Conservation (phyloP, 1,140 invertebrate genomes). For the Hyposmocoma kahamanoa region DNA sequence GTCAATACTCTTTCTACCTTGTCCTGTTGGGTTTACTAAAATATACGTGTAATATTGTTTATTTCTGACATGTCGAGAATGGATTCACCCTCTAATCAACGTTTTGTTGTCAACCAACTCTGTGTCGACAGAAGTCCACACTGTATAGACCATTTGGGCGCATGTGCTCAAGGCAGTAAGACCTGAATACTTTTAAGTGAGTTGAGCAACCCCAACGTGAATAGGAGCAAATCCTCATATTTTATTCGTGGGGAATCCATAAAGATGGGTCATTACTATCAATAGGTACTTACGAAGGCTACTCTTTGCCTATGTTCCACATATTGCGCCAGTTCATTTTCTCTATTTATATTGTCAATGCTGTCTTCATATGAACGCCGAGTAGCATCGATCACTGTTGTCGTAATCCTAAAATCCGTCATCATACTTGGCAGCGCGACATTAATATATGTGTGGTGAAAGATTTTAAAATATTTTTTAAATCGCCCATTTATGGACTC, state of each 20-base stretch:
- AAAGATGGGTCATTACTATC: not conserved
- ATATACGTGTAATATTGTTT: slow-evolving; percentile 1
- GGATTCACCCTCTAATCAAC: not conserved
- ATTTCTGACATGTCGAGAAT: not conserved
- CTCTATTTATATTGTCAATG: not conserved
- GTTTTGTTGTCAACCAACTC: not conserved
- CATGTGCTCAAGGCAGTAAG: not conserved
- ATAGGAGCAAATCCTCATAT: not conserved
- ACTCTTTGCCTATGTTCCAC: not conserved
- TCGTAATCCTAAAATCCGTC: not conserved
- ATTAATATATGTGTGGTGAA: not conserved
- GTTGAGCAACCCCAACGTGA: not conserved
- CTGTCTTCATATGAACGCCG: not conserved
- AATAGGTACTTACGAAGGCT: not conserved
- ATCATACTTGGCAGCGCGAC: not conserved
- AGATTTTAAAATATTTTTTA: not conserved
- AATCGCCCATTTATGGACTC: not conserved
- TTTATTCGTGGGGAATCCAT: not conserved
- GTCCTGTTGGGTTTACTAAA: not conserved
- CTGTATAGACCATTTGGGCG: not conserved
- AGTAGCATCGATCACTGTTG: not conserved
- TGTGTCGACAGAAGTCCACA: not conserved
- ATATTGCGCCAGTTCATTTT: not conserved
- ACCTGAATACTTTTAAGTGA: not conserved
- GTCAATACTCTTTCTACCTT: not conserved